Percentiles rank a stretch among this genome's conserved stretches.
These are phyloP conservation scores for Pectinophora gossypiella DNA, from an alignment of 1,140 invertebrate species.

Conservation along the genomic window DNA sequence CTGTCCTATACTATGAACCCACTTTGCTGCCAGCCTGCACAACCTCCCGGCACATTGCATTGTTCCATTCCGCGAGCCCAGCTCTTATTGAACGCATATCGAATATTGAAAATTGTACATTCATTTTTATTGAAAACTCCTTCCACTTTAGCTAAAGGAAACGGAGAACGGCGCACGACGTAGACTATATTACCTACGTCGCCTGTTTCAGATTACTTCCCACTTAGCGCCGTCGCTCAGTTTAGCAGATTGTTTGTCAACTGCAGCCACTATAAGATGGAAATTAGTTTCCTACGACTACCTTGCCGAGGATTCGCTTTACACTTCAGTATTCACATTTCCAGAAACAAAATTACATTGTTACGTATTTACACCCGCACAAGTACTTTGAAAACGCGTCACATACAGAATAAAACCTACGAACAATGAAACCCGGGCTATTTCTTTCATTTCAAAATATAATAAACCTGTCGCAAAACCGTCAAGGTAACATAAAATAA, in stretches of 20 bases:
- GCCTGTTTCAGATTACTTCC: neutral
- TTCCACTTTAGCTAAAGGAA: constrained; percentile 5
- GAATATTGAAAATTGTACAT: constrained; percentile 24
- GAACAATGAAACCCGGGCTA: neutral
- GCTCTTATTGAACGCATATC: constrained; percentile 18
- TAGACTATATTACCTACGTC: neutral
- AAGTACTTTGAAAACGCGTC: neutral
- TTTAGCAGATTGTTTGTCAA: neutral
- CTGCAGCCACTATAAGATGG: constrained; percentile 1
- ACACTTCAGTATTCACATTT: neutral
- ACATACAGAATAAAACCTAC: neutral
- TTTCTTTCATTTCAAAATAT: neutral
- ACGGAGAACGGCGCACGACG: neutral
- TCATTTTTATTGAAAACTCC: constrained; percentile 10
- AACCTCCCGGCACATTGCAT: neutral
- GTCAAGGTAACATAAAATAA: constrained; percentile 14
- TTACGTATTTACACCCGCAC: neutral
- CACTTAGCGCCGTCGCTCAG: neutral
- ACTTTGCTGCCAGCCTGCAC: neutral
- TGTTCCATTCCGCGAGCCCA: neutral
- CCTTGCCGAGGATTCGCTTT: neutral
- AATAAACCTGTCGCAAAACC: constrained; percentile 14
- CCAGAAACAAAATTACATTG: neutral
- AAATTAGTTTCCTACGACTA: neutral
- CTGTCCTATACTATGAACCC: too few species aligned